A percentile compares a stretch with the other conserved stretches of the same genome.
Evolutionary conservation across 2,888 invertebrate species (phyloP).

Genomic region (Lithophane socia): DNA sequence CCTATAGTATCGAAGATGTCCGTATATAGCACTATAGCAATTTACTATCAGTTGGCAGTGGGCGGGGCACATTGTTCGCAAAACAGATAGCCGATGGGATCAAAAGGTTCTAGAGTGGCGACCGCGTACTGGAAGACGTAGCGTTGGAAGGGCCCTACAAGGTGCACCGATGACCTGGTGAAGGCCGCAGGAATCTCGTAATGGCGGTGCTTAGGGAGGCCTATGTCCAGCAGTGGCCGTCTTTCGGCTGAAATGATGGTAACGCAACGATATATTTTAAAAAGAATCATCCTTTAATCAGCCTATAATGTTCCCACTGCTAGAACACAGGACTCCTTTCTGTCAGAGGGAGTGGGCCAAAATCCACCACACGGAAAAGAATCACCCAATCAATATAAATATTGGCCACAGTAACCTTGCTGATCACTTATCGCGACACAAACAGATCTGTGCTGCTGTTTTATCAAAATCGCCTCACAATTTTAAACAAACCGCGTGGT

Average conservation of each 20-base stretch:
- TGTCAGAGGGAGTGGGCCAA: no score
- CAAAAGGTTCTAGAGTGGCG: neutral
- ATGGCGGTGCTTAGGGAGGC: no score
- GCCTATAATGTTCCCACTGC: no score
- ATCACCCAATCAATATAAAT: neutral
- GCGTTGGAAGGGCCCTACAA: neutral
- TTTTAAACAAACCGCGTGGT: slow-evolving; percentile 19
- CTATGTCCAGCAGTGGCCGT: neutral
- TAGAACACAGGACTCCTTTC: no score
- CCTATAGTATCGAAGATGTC: neutral
- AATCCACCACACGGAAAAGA: no score
- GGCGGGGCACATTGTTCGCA: neutral
- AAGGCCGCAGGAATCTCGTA: neutral
- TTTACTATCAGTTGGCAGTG: neutral
- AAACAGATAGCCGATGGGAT: neutral
- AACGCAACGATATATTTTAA: neutral
- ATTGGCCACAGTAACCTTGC: neutral
- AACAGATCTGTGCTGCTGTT: slow-evolving; percentile 18
- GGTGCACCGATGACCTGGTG: neutral
- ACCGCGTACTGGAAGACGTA: neutral
- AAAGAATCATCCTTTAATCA: no score
- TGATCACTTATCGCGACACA: slow-evolving; percentile 23
- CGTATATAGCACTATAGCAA: neutral
- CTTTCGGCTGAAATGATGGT: neutral
- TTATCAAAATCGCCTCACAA: slow-evolving; percentile 29